These are phyloP conservation scores for Caenorhabditis sp. DNA, from an alignment of 2,888 invertebrate species.

Conservation along the genomic window DNA sequence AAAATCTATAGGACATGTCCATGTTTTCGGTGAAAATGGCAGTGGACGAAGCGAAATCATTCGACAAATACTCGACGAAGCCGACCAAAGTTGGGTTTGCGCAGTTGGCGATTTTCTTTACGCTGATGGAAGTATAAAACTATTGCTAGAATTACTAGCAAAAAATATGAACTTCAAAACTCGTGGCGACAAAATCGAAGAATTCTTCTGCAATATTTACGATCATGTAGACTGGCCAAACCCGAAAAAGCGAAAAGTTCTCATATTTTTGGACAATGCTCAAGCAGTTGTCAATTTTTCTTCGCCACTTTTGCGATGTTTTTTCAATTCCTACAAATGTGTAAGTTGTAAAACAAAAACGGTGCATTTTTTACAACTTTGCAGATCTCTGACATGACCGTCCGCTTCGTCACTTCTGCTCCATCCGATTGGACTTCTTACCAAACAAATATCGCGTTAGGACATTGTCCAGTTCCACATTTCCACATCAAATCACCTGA, in stretches of 20 bases:
- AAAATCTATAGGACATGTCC: conserved; percentile 25
- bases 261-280: conserved; percentile 34
- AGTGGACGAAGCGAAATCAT: conserved; percentile 29
- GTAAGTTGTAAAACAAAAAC: conserved; percentile 7
- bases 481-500: conserved; percentile 14
- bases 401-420: conserved; percentile 36
- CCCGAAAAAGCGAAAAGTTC: conserved; percentile 14
- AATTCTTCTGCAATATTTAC: conserved; percentile 23
- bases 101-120: conserved; percentile 29
- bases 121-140: conserved; percentile 29
- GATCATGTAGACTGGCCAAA: conserved; percentile 24
- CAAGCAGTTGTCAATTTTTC: conserved; percentile 30
- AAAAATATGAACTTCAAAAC: conserved; percentile 21
- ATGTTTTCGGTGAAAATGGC: conserved; percentile 32
- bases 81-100: conserved; percentile 21
- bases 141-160: conserved; percentile 23
- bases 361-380: too few species aligned
- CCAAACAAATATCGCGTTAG: conserved; percentile 12
- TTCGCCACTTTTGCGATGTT: conserved; percentile 22
- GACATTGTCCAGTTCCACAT: conserved; percentile 19
- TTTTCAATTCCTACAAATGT: conserved; percentile 26
- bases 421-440: conserved; percentile 24
- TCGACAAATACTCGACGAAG: conserved; percentile 10
- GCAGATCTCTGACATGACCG: conserved; percentile 22
- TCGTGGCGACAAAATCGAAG: conserved; percentile 20